These are phyloP conservation scores for Aythya baeri DNA, from an alignment of 2,113 vertebrate species.

Conservation along the genomic window DNA sequence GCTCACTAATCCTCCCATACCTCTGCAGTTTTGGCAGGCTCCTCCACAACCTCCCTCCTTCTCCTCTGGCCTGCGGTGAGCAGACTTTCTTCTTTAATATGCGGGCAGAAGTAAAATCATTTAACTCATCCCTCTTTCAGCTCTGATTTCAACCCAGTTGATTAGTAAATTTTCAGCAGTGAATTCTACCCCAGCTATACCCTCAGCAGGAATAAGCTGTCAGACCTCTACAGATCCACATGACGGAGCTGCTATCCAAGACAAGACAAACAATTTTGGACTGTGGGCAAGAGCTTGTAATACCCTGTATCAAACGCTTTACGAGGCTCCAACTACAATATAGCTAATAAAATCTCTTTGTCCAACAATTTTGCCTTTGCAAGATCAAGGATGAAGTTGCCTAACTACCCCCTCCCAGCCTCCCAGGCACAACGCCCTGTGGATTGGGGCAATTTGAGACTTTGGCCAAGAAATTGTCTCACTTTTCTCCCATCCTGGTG, in stretches of 20 bases:
- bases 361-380: slow-evolving; percentile 1
- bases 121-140: neutral
- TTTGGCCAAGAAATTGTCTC: slow-evolving; percentile 31
- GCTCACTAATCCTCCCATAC: neutral
- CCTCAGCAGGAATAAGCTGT: neutral
- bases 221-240: neutral
- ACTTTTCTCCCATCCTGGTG: slow-evolving; percentile 37
- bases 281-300: neutral
- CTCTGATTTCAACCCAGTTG: neutral
- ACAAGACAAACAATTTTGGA: slow-evolving; percentile 4
- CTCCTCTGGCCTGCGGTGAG: neutral
- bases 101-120: neutral
- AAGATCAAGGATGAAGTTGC: slow-evolving; percentile 29
- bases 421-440: slow-evolving; percentile 17
- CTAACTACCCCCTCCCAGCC: neutral
- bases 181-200: neutral
- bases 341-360: slow-evolving; percentile 14
- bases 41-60: neutral
- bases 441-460: slow-evolving; percentile 29
- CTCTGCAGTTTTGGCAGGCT: neutral
- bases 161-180: neutral
- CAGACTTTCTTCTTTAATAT: neutral
- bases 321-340: slow-evolving; percentile 17
- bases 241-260: neutral
- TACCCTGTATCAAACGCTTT: neutral